Percentiles rank a stretch among this genome's conserved stretches.
These are phyloP conservation scores for Anolis apletophallus DNA, from an alignment of 2,797 vertebrate species.

Conservation along the genomic window DNA sequence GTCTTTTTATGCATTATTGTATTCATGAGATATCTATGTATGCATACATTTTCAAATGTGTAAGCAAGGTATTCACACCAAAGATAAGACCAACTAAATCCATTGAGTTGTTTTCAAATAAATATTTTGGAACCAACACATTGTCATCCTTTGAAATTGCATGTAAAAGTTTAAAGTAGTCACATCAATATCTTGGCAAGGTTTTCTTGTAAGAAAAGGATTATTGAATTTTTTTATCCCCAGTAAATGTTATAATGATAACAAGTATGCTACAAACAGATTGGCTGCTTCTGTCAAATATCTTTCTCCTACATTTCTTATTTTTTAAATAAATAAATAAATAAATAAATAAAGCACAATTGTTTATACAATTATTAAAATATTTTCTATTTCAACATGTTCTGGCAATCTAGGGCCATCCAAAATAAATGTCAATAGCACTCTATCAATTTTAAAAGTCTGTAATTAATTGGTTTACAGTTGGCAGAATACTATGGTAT, in stretches of 20 bases:
- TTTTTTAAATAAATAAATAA: background rate
- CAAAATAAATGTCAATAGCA: constrained; percentile 30
- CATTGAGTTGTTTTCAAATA: background rate
- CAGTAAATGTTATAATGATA: background rate
- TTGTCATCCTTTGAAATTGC: constrained; percentile 30
- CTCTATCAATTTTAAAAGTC: background rate
- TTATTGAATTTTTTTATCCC: constrained; percentile 25
- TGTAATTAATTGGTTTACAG: constrained; percentile 32
- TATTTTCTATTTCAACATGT: constrained; percentile 41
- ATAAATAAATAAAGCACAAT: background rate
- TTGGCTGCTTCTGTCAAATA: constrained; percentile 10
- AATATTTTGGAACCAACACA: background rate
- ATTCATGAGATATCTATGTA: background rate
- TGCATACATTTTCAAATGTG: background rate
- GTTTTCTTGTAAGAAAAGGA: constrained; percentile 36
- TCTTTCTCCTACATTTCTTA: constrained; percentile 5
- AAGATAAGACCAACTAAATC: background rate
- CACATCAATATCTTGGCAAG: background rate
- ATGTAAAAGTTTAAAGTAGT: constrained; percentile 40
- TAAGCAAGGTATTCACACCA: background rate
- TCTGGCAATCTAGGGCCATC: background rate
- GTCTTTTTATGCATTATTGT: background rate
- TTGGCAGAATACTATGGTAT: constrained; percentile 28
- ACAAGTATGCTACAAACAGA: constrained; percentile 16
- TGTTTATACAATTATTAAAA: constrained; percentile 40